A percentile compares a stretch with the other conserved stretches of the same genome.
These are phyloP conservation scores for Semaprochilodus insignis DNA, from an alignment of 2,797 vertebrate genomes.

Conservation along the genomic window DNA sequence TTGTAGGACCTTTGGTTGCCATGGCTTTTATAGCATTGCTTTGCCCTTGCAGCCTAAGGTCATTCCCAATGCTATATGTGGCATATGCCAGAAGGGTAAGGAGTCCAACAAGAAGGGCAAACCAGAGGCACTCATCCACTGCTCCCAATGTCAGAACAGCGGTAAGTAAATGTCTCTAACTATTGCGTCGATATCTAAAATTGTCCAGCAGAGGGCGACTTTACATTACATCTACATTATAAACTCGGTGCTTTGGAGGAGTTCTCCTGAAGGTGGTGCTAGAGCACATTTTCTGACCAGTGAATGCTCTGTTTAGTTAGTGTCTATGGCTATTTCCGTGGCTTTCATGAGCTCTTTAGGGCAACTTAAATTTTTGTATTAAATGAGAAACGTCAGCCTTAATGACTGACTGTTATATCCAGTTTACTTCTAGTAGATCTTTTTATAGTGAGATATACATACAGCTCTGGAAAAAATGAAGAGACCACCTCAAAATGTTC, in stretches of 20 bases:
- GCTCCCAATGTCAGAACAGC: conserved; percentile 98
- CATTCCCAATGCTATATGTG: conserved; percentile 99
- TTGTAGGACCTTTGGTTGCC: conserved; percentile 74
- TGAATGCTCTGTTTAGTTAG: background rate
- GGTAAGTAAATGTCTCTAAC: conserved; percentile 85
- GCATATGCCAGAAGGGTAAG: conserved; percentile 99
- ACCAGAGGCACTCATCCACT: conserved; percentile 97
- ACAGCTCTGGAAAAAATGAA: no score
- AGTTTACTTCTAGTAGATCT: background rate
- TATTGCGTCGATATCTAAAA: background rate
- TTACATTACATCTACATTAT: background rate
- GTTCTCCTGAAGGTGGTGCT: conserved; percentile 1
- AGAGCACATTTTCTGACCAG: background rate
- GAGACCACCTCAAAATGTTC: no score
- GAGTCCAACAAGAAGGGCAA: conserved; percentile 97
- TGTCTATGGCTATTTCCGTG: background rate
- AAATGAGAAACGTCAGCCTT: background rate
- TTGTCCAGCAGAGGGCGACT: background rate
- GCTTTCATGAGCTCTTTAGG: background rate
- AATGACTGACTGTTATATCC: no score
- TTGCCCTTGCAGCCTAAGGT: conserved; percentile 99
- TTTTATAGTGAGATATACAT: background rate
- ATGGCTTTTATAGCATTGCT: conserved; percentile 96
- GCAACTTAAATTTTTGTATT: background rate
- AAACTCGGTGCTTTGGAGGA: background rate